These are phyloP conservation scores for Paratrypauchen microcephalus DNA, from an alignment of 2,797 vertebrate genomes.

Conservation along the genomic window DNA sequence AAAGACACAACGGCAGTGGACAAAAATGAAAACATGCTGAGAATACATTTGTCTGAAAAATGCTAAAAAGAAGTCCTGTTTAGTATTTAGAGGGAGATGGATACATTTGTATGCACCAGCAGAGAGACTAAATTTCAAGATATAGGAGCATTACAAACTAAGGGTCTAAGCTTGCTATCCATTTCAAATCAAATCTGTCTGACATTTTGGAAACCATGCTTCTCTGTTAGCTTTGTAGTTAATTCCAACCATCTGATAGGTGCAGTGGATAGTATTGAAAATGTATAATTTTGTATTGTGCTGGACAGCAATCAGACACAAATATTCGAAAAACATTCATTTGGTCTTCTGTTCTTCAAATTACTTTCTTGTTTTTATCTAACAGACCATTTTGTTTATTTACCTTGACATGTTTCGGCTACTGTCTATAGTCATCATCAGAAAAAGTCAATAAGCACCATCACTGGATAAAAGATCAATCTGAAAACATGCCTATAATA, in stretches of 20 bases:
- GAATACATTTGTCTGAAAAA: slow-evolving; percentile 17
- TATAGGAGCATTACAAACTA: slow-evolving; percentile 17
- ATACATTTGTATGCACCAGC: too few relatives aligned
- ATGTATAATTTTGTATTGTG: neutral
- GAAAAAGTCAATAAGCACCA: too few relatives aligned
- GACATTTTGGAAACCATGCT: slow-evolving; percentile 3
- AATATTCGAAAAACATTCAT: neutral
- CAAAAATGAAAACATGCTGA: slow-evolving; percentile 19
- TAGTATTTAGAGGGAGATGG: too few relatives aligned
- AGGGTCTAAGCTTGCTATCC: neutral
- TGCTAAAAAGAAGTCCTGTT: neutral
- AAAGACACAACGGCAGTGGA: slow-evolving; percentile 25
- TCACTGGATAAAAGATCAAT: too few relatives aligned
- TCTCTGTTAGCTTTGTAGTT: neutral
- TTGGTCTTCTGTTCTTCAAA: too few relatives aligned
- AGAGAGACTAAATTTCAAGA: slow-evolving; percentile 18
- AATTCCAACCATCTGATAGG: neutral
- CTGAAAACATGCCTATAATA: too few relatives aligned
- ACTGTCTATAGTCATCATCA: too few relatives aligned
- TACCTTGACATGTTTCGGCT: too few relatives aligned
- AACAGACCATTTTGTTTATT: too few relatives aligned
- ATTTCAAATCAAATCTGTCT: neutral
- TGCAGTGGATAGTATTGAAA: neutral
- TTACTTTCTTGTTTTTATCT: too few relatives aligned
- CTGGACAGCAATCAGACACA: neutral